These are phyloP conservation scores for Acrobasis repandana DNA, from an alignment of 2,888 invertebrate genomes.

Conservation along the genomic window DNA sequence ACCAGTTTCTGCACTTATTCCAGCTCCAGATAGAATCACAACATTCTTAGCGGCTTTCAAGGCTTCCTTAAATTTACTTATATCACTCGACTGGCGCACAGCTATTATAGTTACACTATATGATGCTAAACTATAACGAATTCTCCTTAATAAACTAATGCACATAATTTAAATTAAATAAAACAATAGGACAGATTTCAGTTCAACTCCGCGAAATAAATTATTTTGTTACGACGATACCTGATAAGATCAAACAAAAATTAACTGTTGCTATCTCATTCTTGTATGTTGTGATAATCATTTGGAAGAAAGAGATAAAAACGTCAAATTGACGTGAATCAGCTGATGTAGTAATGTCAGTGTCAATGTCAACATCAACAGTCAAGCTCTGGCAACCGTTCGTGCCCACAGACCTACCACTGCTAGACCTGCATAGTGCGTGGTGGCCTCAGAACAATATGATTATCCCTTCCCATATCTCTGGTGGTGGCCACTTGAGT, in stretches of 20 bases:
- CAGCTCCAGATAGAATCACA: conserved; percentile 89
- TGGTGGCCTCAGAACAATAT: too few species aligned
- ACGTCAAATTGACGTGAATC: too few species aligned
- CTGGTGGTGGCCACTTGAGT: too few species aligned
- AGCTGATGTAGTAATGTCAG: too few species aligned
- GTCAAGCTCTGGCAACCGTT: too few species aligned
- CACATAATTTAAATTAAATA: conserved; percentile 41
- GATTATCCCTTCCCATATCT: too few species aligned
- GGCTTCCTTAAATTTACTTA: conserved; percentile 79
- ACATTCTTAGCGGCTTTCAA: conserved; percentile 85
- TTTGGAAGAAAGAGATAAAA: too few species aligned
- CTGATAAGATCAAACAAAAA: background rate
- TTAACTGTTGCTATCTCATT: too few species aligned
- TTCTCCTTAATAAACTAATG: conserved; percentile 41
- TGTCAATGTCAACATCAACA: too few species aligned
- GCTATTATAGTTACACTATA: conserved; percentile 37
- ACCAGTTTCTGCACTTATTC: conserved; percentile 92
- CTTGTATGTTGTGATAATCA: too few species aligned
- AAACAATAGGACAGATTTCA: background rate
- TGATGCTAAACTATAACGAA: conserved; percentile 29
- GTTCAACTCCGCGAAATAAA: background rate
- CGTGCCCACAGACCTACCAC: too few species aligned
- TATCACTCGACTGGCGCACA: conserved; percentile 62
- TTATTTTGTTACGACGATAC: background rate
- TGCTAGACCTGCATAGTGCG: too few species aligned